Evolutionary conservation across 2,888 invertebrate species (phyloP).

Genomic region (Trissonchulus latispiculum): DNA sequence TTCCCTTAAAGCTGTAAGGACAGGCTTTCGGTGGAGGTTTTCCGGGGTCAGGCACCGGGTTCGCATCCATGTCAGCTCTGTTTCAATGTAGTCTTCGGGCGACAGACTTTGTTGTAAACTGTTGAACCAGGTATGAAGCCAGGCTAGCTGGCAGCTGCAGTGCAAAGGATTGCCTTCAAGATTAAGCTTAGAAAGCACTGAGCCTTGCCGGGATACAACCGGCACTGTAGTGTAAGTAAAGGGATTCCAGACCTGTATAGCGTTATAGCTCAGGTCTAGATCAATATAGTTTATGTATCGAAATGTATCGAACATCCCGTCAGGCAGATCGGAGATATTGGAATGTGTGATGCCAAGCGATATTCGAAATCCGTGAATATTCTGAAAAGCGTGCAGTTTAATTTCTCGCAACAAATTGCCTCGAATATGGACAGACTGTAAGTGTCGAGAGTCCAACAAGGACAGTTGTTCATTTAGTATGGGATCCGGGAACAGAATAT

Average conservation of each 20-base stretch:
- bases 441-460: constrained; percentile 9
- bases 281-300: constrained; percentile 16
- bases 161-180: constrained; percentile 18
- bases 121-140: constrained; percentile 20
- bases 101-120: constrained; percentile 13
- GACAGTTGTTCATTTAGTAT: not conserved
- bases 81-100: not conserved
- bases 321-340: constrained; percentile 4
- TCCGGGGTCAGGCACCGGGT: constrained; percentile 6
- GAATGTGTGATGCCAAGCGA: constrained; percentile 17
- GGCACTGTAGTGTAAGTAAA: constrained; percentile 7
- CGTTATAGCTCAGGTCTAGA: constrained; percentile 21
- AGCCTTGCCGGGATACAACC: constrained; percentile 20
- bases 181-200: constrained; percentile 17
- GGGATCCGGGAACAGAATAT: constrained; percentile 20
- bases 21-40: not conserved
- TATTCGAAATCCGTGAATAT: constrained; percentile 14
- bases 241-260: not conserved
- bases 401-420: constrained; percentile 1
- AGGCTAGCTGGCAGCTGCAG: constrained; percentile 20
- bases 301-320: constrained; percentile 19
- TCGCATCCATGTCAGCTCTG: not conserved
- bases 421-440: constrained; percentile 9
- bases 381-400: constrained; percentile 16
- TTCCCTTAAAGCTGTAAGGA: too few species aligned